Conservation (phyloP, 2,888 invertebrate species). For the Aleiodes leptofemur region DNA sequence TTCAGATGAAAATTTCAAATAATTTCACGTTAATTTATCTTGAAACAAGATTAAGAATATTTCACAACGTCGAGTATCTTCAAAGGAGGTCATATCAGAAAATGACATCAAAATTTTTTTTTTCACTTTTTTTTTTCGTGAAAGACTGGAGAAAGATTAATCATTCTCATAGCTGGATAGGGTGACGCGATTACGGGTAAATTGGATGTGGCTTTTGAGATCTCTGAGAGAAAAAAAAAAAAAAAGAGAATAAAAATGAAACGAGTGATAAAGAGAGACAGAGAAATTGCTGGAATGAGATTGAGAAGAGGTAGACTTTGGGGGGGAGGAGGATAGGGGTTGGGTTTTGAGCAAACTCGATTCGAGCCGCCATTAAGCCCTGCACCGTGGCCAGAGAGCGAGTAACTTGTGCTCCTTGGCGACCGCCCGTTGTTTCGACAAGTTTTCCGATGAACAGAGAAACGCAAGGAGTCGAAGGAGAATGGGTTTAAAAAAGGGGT, state of each 20-base stretch:
- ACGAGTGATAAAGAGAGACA: conserved; percentile 16
- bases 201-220: conserved; percentile 18
- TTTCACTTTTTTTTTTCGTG: neutral
- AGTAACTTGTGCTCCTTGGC: conserved; percentile 19
- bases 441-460: conserved; percentile 3
- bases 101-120: neutral
- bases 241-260: conserved; percentile 5
- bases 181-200: conserved; percentile 13
- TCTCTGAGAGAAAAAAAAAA: no score
- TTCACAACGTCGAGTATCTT: no score
- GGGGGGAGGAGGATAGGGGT: neutral
- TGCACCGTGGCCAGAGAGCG: conserved; percentile 14
- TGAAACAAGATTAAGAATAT: no score
- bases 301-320: conserved; percentile 13
- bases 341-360: conserved; percentile 22
- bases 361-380: conserved; percentile 16
- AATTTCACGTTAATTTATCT: no score
- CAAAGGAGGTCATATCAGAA: conserved; percentile 3
- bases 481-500: neutral
- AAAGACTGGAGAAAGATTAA: conserved; percentile 16
- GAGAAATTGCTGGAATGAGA: conserved; percentile 10
- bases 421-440: conserved; percentile 15
- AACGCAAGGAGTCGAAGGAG: neutral
- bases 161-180: conserved; percentile 9
- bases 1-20: no score